These are phyloP conservation scores for Lampris megalopsis DNA, from an alignment of 2,113 vertebrate species.

Conservation along the genomic window DNA sequence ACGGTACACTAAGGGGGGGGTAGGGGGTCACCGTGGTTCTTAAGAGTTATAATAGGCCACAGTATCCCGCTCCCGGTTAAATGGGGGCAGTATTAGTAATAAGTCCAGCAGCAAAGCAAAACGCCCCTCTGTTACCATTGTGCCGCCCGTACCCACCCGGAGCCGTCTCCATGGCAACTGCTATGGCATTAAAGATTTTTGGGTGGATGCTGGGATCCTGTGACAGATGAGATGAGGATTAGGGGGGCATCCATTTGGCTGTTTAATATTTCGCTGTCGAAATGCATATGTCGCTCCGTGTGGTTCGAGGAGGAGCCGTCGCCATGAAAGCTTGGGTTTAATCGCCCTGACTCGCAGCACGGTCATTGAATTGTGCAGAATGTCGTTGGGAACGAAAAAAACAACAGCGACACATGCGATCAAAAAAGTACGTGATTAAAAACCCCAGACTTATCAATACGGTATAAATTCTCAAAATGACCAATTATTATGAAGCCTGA, in stretches of 20 bases:
- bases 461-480: too few species aligned
- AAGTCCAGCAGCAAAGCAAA: constrained; percentile 38
- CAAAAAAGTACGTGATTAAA: too few species aligned
- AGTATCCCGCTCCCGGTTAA: constrained; percentile 19
- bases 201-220: constrained; percentile 82
- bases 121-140: constrained; percentile 20
- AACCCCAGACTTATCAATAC: too few species aligned
- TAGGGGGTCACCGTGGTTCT: too few species aligned
- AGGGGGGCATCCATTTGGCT: constrained; percentile 50
- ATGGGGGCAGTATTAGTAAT: constrained; percentile 2
- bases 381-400: too few species aligned
- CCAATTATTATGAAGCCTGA: too few species aligned
- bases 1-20: too few species aligned
- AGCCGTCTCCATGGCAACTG: constrained; percentile 88
- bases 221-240: constrained; percentile 80
- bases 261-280: constrained; percentile 1
- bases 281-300: background rate
- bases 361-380: too few species aligned
- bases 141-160: constrained; percentile 77
- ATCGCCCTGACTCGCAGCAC: too few species aligned
- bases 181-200: constrained; percentile 83
- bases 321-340: too few species aligned
- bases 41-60: too few species aligned
- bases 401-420: too few species aligned
- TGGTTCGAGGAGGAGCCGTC: background rate